Percentiles rank a stretch among this genome's conserved stretches.
Evolutionary conservation across 2,797 vertebrate species (phyloP).

Genomic region (Vultur gryphus): DNA sequence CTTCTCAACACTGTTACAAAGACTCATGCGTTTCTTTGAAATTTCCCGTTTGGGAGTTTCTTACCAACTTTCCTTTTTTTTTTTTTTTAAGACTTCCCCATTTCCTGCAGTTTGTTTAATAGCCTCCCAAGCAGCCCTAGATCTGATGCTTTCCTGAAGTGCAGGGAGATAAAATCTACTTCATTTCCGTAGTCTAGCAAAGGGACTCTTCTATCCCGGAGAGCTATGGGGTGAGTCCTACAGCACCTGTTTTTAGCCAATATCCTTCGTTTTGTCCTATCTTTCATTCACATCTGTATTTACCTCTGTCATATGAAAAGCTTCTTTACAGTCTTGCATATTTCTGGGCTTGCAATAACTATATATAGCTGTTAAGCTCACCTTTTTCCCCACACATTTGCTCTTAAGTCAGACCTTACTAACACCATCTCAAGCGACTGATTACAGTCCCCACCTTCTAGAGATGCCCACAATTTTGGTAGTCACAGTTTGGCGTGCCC

Average conservation of each 20-base stretch:
- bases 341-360: neutral
- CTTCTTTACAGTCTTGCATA: neutral
- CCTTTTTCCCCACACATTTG: rapidly evolving
- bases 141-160: neutral
- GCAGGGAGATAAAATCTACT: neutral
- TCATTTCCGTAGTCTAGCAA: neutral
- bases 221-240: neutral
- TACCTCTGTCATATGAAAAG: neutral
- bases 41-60: neutral
- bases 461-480: neutral
- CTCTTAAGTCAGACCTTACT: neutral
- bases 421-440: neutral
- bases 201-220: neutral
- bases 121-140: neutral
- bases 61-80: neutral
- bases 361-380: neutral
- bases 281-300: neutral
- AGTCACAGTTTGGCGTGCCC: neutral
- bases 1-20: neutral
- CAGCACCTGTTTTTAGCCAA: neutral
- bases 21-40: rapidly evolving
- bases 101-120: neutral
- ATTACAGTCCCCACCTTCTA: neutral
- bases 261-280: neutral
- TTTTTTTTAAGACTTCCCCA: neutral